These are phyloP conservation scores for Daphoenositta chrysoptera DNA, from an alignment of 2,113 vertebrate species.

Conservation along the genomic window DNA sequence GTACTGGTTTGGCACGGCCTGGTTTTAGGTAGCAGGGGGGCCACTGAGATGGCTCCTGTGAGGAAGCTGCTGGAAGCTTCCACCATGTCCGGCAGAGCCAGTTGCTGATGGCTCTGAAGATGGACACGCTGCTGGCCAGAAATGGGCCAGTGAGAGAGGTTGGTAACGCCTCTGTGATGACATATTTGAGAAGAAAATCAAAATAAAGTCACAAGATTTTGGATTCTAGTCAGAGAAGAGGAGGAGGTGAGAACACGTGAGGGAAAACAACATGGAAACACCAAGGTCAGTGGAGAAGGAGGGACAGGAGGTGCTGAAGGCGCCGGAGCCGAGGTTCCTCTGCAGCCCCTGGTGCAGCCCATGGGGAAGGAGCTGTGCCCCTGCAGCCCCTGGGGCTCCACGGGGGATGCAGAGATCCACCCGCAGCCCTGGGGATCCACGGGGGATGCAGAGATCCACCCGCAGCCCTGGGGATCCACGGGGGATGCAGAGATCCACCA, in stretches of 20 bases:
- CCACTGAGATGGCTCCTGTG: background rate
- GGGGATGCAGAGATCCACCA: too few relatives aligned
- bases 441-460: too few relatives aligned
- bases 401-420: too few relatives aligned
- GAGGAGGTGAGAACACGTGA: background rate
- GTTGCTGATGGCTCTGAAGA: background rate
- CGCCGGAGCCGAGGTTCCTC: rapidly evolving
- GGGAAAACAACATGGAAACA: background rate
- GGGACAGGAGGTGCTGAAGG: background rate
- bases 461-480: too few relatives aligned
- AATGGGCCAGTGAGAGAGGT: background rate
- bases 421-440: too few relatives aligned
- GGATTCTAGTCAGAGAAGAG: background rate
- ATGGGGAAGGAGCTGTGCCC: too few relatives aligned
- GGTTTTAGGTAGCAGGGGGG: background rate
- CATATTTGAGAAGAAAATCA: background rate
- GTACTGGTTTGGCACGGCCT: background rate
- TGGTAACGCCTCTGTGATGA: background rate
- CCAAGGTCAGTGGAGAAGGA: background rate
- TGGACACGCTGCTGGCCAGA: background rate
- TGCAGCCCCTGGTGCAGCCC: background rate
- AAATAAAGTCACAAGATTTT: background rate
- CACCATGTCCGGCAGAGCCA: background rate
- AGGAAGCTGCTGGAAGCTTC: background rate
- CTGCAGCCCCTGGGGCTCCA: too few relatives aligned